Conservation (phyloP, 2,797 vertebrate genomes). For the Cuculus canorus region DNA sequence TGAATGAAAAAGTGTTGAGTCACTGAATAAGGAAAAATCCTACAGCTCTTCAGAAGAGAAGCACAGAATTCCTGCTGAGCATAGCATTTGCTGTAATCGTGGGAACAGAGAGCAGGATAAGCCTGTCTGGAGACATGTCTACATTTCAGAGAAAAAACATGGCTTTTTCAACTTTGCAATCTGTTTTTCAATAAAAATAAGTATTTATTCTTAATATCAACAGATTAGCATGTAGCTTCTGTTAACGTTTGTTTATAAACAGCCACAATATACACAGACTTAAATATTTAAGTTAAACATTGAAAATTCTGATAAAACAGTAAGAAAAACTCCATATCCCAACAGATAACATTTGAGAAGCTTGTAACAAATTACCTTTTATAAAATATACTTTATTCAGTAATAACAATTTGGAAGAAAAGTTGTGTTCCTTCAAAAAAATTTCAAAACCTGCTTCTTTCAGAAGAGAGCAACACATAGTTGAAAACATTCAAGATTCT, state of each 20-base stretch:
- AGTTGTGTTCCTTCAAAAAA: neutral
- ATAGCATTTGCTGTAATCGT: constrained; percentile 10
- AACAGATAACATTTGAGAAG: neutral
- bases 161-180: constrained; percentile 29
- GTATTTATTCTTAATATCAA: constrained; percentile 63
- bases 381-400: neutral
- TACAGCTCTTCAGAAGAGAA: neutral
- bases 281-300: neutral
- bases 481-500: neutral
- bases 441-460: neutral
- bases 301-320: neutral
- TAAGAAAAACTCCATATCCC: neutral
- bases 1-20: neutral
- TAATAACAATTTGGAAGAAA: neutral
- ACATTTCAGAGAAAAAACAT: constrained; percentile 31
- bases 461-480: neutral
- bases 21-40: neutral
- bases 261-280: neutral
- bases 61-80: neutral
- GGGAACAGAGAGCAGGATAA: constrained; percentile 51
- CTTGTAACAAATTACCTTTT: neutral
- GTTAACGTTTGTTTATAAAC: constrained; percentile 37
- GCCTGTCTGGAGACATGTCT: constrained; percentile 64
- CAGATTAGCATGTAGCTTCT: constrained; percentile 50
- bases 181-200: constrained; percentile 39